Base-by-base conservation (phyloP, 2,888 invertebrate species). In the Lithosia quadra region DNA sequence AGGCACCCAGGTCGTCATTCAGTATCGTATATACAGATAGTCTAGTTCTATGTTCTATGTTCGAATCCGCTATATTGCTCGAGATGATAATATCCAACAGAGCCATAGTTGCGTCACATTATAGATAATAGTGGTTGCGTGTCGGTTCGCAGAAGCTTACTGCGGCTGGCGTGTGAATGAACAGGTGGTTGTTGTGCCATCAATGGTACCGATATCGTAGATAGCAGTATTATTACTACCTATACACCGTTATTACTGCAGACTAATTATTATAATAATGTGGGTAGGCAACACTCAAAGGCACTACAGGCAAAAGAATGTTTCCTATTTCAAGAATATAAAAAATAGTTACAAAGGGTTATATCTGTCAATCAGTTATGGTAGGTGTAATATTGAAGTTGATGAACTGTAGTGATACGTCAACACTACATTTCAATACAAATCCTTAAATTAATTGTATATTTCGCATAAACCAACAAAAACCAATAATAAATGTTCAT, bases 141-240 rank as follows among this genome's bases (percentile, higher is more conserved):
- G 58, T 63, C 63, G 9, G 21, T 49, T 28, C 33, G 24, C 24
- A 24, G 18, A 28, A 43, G 62, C 62, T 58, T 55, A 61, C 49
- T 24, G 28, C 57, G 57, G 69, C 72, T 69, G 74, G 67, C 83
- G 88, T 90, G 91, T 22, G 89, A 90, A 76, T 68, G 43, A 77
- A 79, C 91, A 91, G 88, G 83, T 91, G 91, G 75, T 76, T 76
- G 77, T 80, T 80, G 81, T 85, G 83, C 83, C 62, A 83, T 82
- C 81, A 83, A 84, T 84, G 82, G 76, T 82, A 73, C 82, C 75
- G 86, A 88, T 89, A 88, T 76, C 74, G 71, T 53, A 86, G 90
- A 91, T 91, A 91, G 79, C 78, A 73, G 72, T 78, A 82, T 88
- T 88, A 89, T 89, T 90, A 83, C 84, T 81, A 72, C 80, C 77